Evolutionary conservation across 2,113 vertebrate species (phyloP), one percentile per base, ranked within the genome.

Genomic region (Seriola quinqueradiata): DNA sequence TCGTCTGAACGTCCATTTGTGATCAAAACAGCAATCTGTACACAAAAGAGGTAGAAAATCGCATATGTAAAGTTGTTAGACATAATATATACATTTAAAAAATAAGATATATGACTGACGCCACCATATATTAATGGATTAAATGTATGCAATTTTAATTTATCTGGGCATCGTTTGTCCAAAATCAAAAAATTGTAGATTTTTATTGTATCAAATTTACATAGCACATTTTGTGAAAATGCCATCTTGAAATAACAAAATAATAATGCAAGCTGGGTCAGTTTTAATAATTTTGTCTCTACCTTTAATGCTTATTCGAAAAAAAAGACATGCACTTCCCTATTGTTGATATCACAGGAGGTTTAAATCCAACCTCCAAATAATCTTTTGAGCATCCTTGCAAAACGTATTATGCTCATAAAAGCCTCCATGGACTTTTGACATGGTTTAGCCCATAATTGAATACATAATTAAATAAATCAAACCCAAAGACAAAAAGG

Each of bases 1-100:
- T 97, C 96, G 0, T 94, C 61, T 0, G 96, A 97, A 74, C 90
- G 96, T 21, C 95, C 96, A 4, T 96, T 95, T 0, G 95, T 97
- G 86, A 98, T 92, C 89, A 97, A 81, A 75, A 97, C 79, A 3
- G 93, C 85, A 19, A 96, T 95, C 97, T 98, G 87, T 46, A 60
- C 69, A 68, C 57, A 16, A 25, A 52, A 10, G 13, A 77, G 40
- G 75, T n/a, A 69, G 1, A n/a, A 17, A 52, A 63, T n/a, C 3
- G n/a, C 5, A 57, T 4, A 42, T 25, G 4, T 4, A 9, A 28
- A 4, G 8, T 36, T 4, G 25, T 42, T 38, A 32, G 32, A 38
- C 7, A 36, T 46, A 28, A 61, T 12, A 14, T 14, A 13, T 58
- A 28, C 23, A 58, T 58, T 16, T 5, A 57, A 25, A 4, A 23